Conservation (phyloP, 1,140 invertebrate genomes). For the Bilobella aurantiaca region DNA sequence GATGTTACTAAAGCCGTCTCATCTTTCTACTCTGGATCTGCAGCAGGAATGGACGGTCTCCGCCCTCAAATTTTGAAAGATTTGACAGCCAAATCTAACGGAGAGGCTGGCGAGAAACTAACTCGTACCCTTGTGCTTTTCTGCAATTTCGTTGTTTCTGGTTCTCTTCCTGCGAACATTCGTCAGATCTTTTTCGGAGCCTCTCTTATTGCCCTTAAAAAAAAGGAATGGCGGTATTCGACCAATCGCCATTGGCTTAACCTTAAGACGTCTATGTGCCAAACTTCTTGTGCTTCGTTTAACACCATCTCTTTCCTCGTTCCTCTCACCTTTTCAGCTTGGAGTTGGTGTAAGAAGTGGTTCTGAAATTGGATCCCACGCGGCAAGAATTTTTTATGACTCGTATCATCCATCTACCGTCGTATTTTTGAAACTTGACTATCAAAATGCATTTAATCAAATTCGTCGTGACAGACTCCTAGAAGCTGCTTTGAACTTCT, state of each 20-base stretch:
- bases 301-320: neutral
- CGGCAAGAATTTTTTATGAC: neutral
- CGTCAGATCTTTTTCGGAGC: neutral
- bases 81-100: neutral
- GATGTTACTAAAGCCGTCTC: neutral
- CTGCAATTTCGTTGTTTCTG: neutral
- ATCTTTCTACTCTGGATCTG: neutral
- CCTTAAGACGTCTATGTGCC: neutral
- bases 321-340: neutral
- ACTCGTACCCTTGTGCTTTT: neutral
- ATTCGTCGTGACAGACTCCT: neutral
- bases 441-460: conserved; percentile 3
- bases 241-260: neutral
- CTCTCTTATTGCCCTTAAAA: neutral
- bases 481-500: neutral
- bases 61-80: conserved; percentile 11
- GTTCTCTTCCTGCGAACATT: neutral
- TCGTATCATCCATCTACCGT: neutral
- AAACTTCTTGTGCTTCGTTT: neutral
- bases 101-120: neutral
- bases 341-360: conserved; percentile 1
- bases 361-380: conserved; percentile 1
- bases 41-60: conserved; percentile 4
- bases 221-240: neutral
- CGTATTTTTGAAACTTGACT: conserved; percentile 3